phyloP scores from a whole-genome alignment of 2,888 invertebrate species.

The Polyommatus iphigenia region DNA sequence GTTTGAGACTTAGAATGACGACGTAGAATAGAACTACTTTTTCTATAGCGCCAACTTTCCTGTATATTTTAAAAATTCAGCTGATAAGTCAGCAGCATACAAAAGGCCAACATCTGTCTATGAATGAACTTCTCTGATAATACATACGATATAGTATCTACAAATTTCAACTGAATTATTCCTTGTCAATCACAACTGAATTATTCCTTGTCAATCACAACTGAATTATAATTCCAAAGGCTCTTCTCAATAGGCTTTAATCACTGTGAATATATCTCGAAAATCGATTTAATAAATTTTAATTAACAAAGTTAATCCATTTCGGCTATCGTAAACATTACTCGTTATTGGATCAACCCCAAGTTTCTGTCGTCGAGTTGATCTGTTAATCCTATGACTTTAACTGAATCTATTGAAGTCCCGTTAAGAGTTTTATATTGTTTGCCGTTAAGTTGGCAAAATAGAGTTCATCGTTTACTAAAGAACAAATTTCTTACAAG shows the following conservation, averaged over 20 bases:
- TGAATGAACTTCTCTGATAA: too few relatives aligned
- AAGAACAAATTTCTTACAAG: constrained; percentile 36
- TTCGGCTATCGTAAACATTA: not conserved
- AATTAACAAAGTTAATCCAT: not conserved
- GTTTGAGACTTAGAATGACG: too few relatives aligned
- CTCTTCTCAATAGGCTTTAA: not conserved
- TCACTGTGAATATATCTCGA: not conserved
- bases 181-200: not conserved
- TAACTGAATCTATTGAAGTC: constrained; percentile 31
- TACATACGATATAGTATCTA: too few relatives aligned
- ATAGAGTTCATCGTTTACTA: constrained; percentile 37
- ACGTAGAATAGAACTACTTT: too few relatives aligned
- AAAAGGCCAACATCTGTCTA: too few relatives aligned
- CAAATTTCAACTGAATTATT: not conserved
- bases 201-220: not conserved
- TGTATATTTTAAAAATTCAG: too few relatives aligned
- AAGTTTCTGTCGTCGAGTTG: not conserved
- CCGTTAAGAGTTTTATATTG: constrained; percentile 41
- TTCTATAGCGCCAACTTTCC: too few relatives aligned
- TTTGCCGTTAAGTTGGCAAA: constrained; percentile 35
- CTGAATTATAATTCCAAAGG: not conserved
- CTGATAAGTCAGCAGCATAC: too few relatives aligned
- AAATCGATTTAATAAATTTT: not conserved
- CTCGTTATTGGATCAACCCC: constrained; percentile 8
- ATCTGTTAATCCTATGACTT: not conserved